A percentile compares a stretch with the other conserved stretches of the same genome.
Evolutionary conservation across 2,113 vertebrate species (phyloP).

Genomic region (Cepphus grylle): DNA sequence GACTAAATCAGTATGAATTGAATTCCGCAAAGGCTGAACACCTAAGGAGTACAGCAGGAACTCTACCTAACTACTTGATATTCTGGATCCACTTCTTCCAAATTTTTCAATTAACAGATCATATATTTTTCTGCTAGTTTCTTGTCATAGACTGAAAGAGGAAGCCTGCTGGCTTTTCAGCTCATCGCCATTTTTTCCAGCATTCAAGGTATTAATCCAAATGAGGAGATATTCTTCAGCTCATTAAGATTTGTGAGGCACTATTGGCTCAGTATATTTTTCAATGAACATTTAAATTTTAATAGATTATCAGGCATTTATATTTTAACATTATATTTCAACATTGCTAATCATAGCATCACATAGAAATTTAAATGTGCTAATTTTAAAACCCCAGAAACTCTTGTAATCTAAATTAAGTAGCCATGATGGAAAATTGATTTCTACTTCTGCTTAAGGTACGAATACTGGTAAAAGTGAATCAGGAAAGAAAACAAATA

Average conservation of each 20-base stretch:
- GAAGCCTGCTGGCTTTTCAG: constrained; percentile 35
- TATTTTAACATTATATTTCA: background rate
- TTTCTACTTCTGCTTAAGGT: background rate
- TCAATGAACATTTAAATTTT: constrained; percentile 48
- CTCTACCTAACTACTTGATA: background rate
- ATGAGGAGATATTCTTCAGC: constrained; percentile 39
- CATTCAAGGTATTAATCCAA: constrained; percentile 37
- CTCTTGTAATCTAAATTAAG: background rate
- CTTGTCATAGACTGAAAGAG: constrained; percentile 17
- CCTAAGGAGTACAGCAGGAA: background rate
- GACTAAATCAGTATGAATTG: background rate
- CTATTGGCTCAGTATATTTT: constrained; percentile 4
- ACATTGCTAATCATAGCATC: background rate
- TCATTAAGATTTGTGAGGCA: constrained; percentile 56
- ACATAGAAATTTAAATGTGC: background rate
- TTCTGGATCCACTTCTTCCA: background rate
- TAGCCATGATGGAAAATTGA: background rate
- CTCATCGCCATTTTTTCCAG: constrained; percentile 2
- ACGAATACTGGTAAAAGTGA: background rate
- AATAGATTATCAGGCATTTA: constrained; percentile 36
- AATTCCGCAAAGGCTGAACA: background rate
- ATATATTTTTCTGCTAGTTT: constrained; percentile 24
- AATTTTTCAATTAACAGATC: constrained; percentile 41
- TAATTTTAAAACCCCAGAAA: background rate
- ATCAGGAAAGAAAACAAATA: background rate